Evolutionary conservation across 2,797 vertebrate genomes (phyloP).

Genomic region (Darevskia nairensis): DNA sequence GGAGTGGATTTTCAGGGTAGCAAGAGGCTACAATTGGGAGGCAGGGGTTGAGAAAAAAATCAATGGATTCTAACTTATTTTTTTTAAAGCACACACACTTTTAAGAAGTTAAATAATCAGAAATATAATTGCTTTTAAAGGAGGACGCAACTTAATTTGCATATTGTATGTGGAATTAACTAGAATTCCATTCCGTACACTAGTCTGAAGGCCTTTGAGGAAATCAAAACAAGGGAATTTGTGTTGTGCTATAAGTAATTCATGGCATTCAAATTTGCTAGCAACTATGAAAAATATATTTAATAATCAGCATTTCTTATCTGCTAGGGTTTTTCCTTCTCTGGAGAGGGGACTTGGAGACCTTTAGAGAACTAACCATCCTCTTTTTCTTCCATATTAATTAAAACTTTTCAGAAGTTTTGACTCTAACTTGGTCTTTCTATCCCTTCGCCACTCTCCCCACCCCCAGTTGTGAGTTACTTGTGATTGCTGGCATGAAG

Average conservation of each 20-base stretch:
- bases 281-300: constrained; percentile 40
- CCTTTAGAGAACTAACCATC: constrained; percentile 44
- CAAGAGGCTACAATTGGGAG: neutral
- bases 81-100: neutral
- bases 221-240: constrained; percentile 52
- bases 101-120: neutral
- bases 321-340: constrained; percentile 29
- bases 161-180: constrained; percentile 37
- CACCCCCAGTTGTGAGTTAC: neutral
- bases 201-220: constrained; percentile 51
- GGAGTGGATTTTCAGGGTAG: neutral
- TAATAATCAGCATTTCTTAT: constrained; percentile 50
- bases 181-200: constrained; percentile 39
- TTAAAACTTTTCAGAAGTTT: constrained; percentile 38
- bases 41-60: neutral
- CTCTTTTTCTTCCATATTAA: constrained; percentile 49
- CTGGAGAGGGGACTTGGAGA: constrained; percentile 34
- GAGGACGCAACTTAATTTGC: constrained; percentile 40
- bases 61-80: no score
- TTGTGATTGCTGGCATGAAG: neutral
- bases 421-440: neutral
- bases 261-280: constrained; percentile 52
- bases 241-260: constrained; percentile 33
- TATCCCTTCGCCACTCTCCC: neutral
- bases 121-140: constrained; percentile 34